A percentile compares a stretch with the other conserved stretches of the same genome.
Evolutionary conservation across 1,140 invertebrate species (phyloP).

Genomic region (Drosophila fuyamai): DNA sequence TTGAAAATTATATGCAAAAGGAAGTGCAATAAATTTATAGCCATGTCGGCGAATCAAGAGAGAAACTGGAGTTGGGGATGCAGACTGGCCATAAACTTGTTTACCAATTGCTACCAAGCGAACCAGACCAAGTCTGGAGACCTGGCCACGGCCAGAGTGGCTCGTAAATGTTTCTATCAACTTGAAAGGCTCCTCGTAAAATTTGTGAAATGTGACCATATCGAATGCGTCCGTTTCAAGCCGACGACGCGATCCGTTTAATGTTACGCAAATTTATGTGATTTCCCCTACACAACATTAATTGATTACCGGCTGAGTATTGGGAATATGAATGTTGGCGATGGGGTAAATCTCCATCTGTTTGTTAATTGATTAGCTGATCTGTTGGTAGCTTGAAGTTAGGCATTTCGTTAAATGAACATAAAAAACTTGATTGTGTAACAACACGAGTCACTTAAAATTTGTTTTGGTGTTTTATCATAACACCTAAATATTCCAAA

Average conservation of each 20-base stretch:
- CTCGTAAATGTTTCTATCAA: constrained; percentile 77
- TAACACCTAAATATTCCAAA: too few species aligned
- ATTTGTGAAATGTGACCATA: constrained; percentile 75
- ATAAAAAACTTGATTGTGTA: background rate
- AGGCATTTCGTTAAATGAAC: background rate
- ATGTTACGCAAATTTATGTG: constrained; percentile 77
- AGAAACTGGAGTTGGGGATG: constrained; percentile 20
- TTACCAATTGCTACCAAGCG: constrained; percentile 53
- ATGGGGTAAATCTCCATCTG: constrained; percentile 4
- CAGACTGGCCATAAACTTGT: constrained; percentile 53
- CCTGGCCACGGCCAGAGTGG: constrained; percentile 21
- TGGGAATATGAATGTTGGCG: constrained; percentile 12
- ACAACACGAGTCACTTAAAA: background rate
- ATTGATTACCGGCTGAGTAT: constrained; percentile 57
- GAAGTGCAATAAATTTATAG: constrained; percentile 74
- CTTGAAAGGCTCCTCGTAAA: constrained; percentile 74
- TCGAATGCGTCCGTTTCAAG: constrained; percentile 42
- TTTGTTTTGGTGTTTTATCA: too few species aligned
- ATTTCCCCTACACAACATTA: constrained; percentile 69
- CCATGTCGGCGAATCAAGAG: constrained; percentile 61
- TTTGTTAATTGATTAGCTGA: constrained; percentile 3
- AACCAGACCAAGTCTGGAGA: constrained; percentile 22
- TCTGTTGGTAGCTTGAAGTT: background rate
- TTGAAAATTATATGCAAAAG: constrained; percentile 77
- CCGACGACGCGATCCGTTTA: constrained; percentile 64